A percentile compares a stretch with the other conserved stretches of the same genome.
Conservation (phyloP, 2,113 vertebrate species). For the Anolis sagrei region DNA sequence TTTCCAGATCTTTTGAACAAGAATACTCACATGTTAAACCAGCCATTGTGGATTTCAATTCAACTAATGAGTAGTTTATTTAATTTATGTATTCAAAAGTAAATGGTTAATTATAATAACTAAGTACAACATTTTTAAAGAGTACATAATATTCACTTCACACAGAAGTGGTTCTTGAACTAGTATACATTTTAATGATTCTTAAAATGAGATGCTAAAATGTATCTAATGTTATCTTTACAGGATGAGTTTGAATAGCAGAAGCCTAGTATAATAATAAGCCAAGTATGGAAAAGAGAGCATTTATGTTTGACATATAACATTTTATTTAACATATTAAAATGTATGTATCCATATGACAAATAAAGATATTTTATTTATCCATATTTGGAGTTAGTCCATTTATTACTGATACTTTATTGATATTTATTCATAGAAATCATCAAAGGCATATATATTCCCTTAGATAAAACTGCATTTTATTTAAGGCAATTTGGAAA, state of each 20-base stretch:
- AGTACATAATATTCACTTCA: neutral
- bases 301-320: slow-evolving; percentile 35
- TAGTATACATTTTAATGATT: neutral
- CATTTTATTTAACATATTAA: slow-evolving; percentile 24
- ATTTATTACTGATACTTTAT: neutral
- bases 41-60: too few species aligned
- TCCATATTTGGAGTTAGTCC: neutral
- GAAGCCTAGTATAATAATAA: neutral
- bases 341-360: slow-evolving; percentile 23
- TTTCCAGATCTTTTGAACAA: too few species aligned
- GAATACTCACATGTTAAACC: too few species aligned
- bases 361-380: slow-evolving; percentile 35
- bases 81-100: neutral
- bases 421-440: neutral
- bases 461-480: neutral
- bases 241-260: slow-evolving; percentile 13
- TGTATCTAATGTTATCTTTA: slow-evolving; percentile 8
- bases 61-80: neutral
- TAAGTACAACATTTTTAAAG: neutral
- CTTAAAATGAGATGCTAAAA: neutral
- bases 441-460: neutral
- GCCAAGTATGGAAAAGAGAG: neutral
- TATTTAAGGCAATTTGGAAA: neutral
- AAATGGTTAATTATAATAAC: too few species aligned
- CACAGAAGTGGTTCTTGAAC: neutral